phyloP scores from a whole-genome alignment of 2,113 vertebrate species.

The Corvus moneduloides region DNA sequence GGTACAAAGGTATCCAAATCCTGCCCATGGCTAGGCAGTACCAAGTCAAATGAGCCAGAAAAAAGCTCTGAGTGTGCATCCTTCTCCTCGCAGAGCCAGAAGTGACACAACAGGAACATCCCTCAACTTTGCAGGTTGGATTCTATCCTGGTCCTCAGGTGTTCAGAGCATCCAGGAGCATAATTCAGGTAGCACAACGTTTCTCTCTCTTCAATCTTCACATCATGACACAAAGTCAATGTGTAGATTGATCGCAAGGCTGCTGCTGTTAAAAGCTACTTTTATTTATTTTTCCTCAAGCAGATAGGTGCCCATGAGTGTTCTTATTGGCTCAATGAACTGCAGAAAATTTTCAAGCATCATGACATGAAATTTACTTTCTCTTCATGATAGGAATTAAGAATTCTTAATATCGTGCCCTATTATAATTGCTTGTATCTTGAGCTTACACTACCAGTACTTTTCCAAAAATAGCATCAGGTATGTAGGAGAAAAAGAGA shows the following conservation, averaged over 20 bases:
- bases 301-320: not conserved
- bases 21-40: fast-evolving
- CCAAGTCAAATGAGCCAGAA: not conserved
- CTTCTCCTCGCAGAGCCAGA: not conserved
- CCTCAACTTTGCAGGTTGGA: not conserved
- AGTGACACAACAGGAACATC: not conserved
- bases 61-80: fast-evolving
- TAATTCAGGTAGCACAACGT: not conserved
- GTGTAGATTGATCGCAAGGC: not conserved
- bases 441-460: not conserved
- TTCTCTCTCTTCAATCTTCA: not conserved
- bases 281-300: not conserved
- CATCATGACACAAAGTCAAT: not conserved
- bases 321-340: not conserved
- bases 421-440: not conserved
- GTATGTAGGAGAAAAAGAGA: not conserved
- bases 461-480: not conserved
- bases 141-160: not conserved
- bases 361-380: not conserved
- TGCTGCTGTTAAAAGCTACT: not conserved
- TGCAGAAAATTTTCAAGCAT: not conserved
- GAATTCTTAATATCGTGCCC: not conserved
- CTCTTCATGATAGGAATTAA: not conserved
- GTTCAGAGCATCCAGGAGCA: not conserved
- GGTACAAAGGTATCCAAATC: not conserved